Evolutionary conservation across 2,113 vertebrate genomes (phyloP).

Genomic region (Archilochus colubris): DNA sequence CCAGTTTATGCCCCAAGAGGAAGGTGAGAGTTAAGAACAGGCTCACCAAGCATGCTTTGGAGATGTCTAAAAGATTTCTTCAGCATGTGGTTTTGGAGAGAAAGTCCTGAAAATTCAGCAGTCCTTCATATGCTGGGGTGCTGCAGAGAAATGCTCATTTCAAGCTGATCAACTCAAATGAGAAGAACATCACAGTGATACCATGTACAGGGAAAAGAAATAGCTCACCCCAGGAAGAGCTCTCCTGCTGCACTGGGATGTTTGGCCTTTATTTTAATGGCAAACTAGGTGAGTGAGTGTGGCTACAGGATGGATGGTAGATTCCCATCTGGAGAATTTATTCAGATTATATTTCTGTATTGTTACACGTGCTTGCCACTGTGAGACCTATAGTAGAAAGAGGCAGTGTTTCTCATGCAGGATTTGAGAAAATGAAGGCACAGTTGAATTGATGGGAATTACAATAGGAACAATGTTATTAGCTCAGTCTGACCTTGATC

Average conservation of each 20-base stretch:
- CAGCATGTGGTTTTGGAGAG: background rate
- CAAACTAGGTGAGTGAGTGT: background rate
- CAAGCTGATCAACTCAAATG: background rate
- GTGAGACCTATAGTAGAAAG: background rate
- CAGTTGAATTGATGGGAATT: background rate
- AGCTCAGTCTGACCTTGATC: background rate
- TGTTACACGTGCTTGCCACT: background rate
- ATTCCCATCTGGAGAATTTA: background rate
- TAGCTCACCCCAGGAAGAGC: background rate
- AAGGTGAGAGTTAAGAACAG: background rate
- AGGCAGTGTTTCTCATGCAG: background rate
- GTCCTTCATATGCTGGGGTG: background rate
- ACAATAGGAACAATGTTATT: background rate
- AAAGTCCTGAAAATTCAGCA: background rate
- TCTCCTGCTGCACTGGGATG: background rate
- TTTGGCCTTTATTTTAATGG: background rate
- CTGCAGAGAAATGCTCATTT: background rate
- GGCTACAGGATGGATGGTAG: background rate
- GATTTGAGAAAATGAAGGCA: background rate
- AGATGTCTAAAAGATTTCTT: background rate
- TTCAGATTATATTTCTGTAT: background rate
- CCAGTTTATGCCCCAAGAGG: background rate
- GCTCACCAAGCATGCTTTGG: background rate
- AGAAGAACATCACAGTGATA: background rate
- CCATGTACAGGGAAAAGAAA: background rate